Evolutionary conservation across 2,888 invertebrate species (phyloP).

Genomic region (Epirrhoe alternata): DNA sequence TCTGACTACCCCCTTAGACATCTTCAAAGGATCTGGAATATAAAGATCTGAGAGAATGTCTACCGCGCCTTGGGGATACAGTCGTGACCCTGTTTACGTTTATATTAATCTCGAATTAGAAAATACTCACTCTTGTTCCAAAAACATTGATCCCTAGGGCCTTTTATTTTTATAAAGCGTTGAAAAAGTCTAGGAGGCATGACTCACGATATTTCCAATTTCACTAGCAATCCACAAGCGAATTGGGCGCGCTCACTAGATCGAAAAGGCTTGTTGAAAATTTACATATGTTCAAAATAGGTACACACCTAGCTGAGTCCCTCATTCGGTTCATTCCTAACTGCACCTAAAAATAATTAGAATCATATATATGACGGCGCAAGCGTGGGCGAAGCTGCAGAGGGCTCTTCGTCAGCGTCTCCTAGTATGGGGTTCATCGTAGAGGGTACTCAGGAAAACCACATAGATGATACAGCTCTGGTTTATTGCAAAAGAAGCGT

Average conservation of each 20-base stretch:
- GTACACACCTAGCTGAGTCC: conserved; percentile 48
- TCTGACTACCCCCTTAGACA: no score
- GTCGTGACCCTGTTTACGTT: no score
- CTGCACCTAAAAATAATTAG: background rate
- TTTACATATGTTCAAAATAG: conserved; percentile 76
- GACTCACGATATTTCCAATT: conserved; percentile 75
- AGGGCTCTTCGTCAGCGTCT: no score
- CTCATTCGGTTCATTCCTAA: conserved; percentile 32
- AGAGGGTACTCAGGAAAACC: no score
- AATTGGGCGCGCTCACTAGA: conserved; percentile 76
- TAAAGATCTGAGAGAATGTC: no score
- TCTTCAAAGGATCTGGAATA: no score
- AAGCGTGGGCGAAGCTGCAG: no score
- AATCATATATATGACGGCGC: background rate
- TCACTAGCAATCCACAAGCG: conserved; percentile 69
- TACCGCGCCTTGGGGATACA: no score
- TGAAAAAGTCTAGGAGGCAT: conserved; percentile 44
- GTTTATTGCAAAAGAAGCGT: no score
- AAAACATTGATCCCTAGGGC: conserved; percentile 1
- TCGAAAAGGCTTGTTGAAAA: conserved; percentile 81
- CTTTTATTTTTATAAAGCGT: conserved; percentile 11
- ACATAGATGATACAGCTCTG: no score
- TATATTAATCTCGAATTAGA: no score
- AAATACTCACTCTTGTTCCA: background rate
- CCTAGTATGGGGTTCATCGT: no score